Evolutionary conservation across 2,888 invertebrate genomes (phyloP), one percentile per base, ranked within the genome.

Genomic region (Tiphia femorata): DNA sequence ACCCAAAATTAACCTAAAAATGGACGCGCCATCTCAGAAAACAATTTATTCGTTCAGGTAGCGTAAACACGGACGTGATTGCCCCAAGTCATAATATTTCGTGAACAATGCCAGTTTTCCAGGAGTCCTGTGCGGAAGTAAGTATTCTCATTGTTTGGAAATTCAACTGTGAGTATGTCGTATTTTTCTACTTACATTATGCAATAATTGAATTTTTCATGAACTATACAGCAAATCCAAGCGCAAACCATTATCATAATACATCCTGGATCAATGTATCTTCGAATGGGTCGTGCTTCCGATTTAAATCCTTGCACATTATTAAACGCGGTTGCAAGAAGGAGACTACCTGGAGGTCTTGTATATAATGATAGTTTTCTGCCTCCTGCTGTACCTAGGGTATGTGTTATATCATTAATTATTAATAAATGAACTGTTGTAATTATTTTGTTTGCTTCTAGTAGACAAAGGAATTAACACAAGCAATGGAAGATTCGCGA

Each of bases 211-310:
- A 23, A 47, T 49, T 43, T 56, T 57, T 58, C 42, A 43, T 37
- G 17, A n/a, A n/a, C n/a, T 64, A 86, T 86, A 62, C 84, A 91
- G 85, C 90, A 90, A 81, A 88, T 91, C 62, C 91, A 92, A 72
- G 90, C 93, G 0, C 91, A 93, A 73, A 91, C 92, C 58, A 92
- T 95, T 35, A 92, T 98, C 56, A 92, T 97, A n/a, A 95, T 97
- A 51, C 97, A 97, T 79, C 97, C 97, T 16, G 97, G 97, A 5
- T 97, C 97, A 0, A 88, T 93, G 42, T 92, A 95, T 82, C 87
- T 97, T 19, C 87, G 96, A 60, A 93, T 97, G 78, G 97, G 97
- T 0, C 86, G 95, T 71, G 96, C 97, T 1, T 95, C 96, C 0
- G 97, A 97, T 82, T 86, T 95, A 2, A 89, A 93, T 78, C 97